These are phyloP conservation scores for Therioaphis trifolii DNA, from an alignment of 2,888 invertebrate species.

Conservation along the genomic window DNA sequence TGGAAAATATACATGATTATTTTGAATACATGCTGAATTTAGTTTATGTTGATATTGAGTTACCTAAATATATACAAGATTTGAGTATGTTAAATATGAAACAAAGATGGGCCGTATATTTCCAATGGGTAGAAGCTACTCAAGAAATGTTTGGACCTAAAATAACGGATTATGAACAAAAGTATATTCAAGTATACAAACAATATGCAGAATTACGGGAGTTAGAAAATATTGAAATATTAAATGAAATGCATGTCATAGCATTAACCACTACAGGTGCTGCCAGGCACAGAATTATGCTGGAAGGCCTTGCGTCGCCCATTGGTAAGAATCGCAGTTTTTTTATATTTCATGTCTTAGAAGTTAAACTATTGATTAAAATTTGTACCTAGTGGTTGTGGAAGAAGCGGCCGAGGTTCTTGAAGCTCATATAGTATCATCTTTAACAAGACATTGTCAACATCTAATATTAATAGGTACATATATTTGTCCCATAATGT, in stretches of 20 bases:
- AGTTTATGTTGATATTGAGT: not conserved
- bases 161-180: constrained; percentile 65
- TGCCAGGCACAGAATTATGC: too few relatives aligned
- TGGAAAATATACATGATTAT: too few relatives aligned
- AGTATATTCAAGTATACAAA: constrained; percentile 67
- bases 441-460: constrained; percentile 77
- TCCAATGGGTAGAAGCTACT: constrained; percentile 67
- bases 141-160: constrained; percentile 62
- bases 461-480: constrained; percentile 83
- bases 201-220: constrained; percentile 72
- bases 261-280: too few relatives aligned
- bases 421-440: too few relatives aligned
- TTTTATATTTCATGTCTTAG: too few relatives aligned
- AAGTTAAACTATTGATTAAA: too few relatives aligned
- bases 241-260: constrained; percentile 70
- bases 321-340: too few relatives aligned
- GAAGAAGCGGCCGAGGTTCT: too few relatives aligned
- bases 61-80: constrained; percentile 64
- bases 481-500: not conserved
- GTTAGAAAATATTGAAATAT: constrained; percentile 72
- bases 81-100: too few relatives aligned
- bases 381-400: too few relatives aligned
- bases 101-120: constrained; percentile 70
- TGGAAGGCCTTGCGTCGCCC: too few relatives aligned
- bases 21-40: constrained; percentile 34